Percentiles rank a stretch among this genome's conserved stretches.
These are phyloP conservation scores for Aquatica leii DNA, from an alignment of 2,888 invertebrate species.

Conservation along the genomic window DNA sequence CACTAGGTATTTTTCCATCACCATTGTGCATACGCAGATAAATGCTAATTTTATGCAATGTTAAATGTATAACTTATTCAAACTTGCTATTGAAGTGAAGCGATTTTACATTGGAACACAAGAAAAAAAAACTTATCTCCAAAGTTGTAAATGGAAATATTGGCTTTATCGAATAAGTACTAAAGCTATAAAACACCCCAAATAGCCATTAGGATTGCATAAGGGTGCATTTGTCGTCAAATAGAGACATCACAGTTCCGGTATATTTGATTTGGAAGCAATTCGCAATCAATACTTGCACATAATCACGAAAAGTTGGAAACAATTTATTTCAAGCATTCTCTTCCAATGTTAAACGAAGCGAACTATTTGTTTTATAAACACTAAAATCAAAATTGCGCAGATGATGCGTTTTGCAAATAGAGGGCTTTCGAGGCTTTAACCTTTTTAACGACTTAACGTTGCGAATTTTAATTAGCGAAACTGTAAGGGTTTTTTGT, in stretches of 20 bases:
- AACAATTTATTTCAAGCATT: background rate
- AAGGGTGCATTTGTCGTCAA: conserved; percentile 15
- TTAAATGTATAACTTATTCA: too few relatives aligned
- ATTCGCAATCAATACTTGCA: conserved; percentile 9
- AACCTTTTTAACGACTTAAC: too few relatives aligned
- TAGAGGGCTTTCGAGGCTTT: background rate
- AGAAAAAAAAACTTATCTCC: too few relatives aligned
- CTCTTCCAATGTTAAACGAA: background rate
- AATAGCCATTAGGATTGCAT: conserved; percentile 12
- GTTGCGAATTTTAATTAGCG: too few relatives aligned
- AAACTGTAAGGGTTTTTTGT: too few relatives aligned
- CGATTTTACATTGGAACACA: too few relatives aligned
- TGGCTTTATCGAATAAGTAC: conserved; percentile 17
- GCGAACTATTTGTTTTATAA: conserved; percentile 1
- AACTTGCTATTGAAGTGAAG: too few relatives aligned
- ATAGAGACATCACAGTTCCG: conserved; percentile 8
- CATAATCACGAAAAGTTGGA: background rate
- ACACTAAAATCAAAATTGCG: background rate
- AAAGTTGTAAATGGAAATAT: conserved; percentile 17
- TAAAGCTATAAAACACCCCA: conserved; percentile 16
- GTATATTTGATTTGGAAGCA: conserved; percentile 14
- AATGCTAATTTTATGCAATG: too few relatives aligned
- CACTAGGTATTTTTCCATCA: too few relatives aligned
- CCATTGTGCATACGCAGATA: too few relatives aligned
- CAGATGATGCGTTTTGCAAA: background rate